Conservation (phyloP, 2,888 invertebrate genomes). For the Lottia scabra region DNA sequence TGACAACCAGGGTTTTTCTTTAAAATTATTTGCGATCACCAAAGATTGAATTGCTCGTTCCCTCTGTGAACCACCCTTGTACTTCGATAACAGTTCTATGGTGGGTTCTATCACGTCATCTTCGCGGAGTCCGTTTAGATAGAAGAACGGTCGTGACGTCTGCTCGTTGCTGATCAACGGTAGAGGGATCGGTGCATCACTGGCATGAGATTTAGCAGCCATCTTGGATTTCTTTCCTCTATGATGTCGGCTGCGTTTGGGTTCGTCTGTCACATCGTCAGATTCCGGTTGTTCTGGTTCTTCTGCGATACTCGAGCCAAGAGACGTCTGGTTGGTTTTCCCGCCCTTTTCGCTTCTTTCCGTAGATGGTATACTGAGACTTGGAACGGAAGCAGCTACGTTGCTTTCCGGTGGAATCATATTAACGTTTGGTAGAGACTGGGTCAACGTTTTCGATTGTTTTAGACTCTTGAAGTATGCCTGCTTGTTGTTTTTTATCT, state of each 20-base stretch:
- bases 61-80: constrained; percentile 58
- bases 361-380: constrained; percentile 5
- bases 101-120: constrained; percentile 53
- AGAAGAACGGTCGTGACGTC: constrained; percentile 60
- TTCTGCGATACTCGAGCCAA: not conserved
- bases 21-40: constrained; percentile 64
- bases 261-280: constrained; percentile 8
- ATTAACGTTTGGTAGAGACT: constrained; percentile 19
- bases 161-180: constrained; percentile 57
- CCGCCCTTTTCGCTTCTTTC: constrained; percentile 8
- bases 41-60: constrained; percentile 66
- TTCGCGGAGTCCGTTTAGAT: constrained; percentile 53
- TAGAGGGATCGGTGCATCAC: constrained; percentile 57
- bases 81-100: constrained; percentile 52
- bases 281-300: not conserved
- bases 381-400: constrained; percentile 1
- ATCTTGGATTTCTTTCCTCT: constrained; percentile 42
- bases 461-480: constrained; percentile 8
- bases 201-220: constrained; percentile 50
- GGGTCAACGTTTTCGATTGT: constrained; percentile 8
- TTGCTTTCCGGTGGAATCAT: constrained; percentile 4
- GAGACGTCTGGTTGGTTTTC: not conserved
- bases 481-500: constrained; percentile 1
- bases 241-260: constrained; percentile 10
- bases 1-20: constrained; percentile 67